phyloP scores from a whole-genome alignment of 2,797 vertebrate genomes.

The Florisuga fusca region DNA sequence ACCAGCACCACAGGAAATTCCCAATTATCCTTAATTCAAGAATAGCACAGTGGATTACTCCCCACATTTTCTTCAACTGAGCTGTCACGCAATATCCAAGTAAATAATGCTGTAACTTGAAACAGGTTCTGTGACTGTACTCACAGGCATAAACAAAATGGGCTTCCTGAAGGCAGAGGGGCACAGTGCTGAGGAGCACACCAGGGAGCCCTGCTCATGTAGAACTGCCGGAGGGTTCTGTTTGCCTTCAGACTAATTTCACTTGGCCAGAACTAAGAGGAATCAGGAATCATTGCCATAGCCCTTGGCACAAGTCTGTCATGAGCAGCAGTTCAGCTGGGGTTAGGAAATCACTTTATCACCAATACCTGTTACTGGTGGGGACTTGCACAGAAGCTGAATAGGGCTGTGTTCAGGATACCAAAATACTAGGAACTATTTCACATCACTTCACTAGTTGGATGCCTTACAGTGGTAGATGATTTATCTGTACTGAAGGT shows the following conservation, averaged over 20 bases:
- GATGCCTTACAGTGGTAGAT: not conserved
- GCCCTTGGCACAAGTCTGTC: not conserved
- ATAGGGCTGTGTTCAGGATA: not conserved
- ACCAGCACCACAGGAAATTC: conserved; percentile 58
- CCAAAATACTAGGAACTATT: not conserved
- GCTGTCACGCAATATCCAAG: not conserved
- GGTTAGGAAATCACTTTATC: not conserved
- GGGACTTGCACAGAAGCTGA: not conserved
- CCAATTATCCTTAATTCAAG: conserved; percentile 37
- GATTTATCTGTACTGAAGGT: not conserved
- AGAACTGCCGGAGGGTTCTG: not conserved
- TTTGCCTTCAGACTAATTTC: not conserved
- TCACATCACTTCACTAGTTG: not conserved
- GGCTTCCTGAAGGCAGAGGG: not conserved
- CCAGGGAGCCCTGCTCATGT: not conserved
- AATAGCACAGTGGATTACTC: conserved; percentile 31
- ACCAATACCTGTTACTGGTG: not conserved
- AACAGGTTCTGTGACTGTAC: not conserved
- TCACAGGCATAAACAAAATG: not conserved
- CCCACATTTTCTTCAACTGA: conserved; percentile 57
- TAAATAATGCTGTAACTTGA: conserved; percentile 3
- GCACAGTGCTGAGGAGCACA: fast-evolving
- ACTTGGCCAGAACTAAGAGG: not conserved
- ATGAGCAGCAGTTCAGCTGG: not conserved
- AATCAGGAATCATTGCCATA: not conserved